Percentiles rank a stretch among this genome's conserved stretches.
phyloP scores from a whole-genome alignment of 2,113 vertebrate species.

The Pachyramphus minor region DNA sequence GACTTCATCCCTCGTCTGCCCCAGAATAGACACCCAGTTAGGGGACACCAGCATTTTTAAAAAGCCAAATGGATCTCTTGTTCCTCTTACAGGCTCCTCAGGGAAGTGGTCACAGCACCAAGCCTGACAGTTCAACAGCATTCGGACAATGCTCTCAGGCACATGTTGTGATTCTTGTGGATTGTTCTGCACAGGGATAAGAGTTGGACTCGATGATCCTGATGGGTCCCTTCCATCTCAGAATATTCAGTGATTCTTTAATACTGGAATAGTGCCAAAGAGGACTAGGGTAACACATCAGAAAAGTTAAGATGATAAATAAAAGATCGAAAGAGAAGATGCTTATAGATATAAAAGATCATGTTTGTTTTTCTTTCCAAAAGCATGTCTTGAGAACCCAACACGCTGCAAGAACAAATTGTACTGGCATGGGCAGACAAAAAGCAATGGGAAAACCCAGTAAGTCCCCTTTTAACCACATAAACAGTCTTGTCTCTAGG shows the following conservation, averaged over 20 bases:
- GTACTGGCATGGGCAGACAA: background rate
- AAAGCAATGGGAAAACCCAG: background rate
- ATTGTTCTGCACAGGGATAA: background rate
- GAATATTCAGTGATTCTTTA: background rate
- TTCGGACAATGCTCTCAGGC: background rate
- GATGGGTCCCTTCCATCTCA: background rate
- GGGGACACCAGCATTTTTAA: accelerated
- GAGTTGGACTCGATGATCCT: background rate
- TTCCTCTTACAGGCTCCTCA: background rate
- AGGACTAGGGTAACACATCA: background rate
- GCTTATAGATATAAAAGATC: background rate
- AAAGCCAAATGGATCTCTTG: background rate
- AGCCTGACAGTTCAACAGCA: background rate
- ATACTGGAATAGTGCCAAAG: background rate
- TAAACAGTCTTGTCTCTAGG: constrained; percentile 47
- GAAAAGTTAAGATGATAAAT: background rate
- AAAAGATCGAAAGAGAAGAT: background rate
- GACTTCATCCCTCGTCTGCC: background rate
- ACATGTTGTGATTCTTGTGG: background rate
- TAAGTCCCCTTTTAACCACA: background rate
- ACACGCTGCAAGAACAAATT: background rate
- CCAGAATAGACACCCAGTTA: no score
- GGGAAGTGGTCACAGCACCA: background rate
- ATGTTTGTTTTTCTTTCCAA: background rate
- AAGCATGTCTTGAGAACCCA: background rate